phyloP scores from a whole-genome alignment of 2,113 vertebrate genomes.

The Lepus americanus region DNA sequence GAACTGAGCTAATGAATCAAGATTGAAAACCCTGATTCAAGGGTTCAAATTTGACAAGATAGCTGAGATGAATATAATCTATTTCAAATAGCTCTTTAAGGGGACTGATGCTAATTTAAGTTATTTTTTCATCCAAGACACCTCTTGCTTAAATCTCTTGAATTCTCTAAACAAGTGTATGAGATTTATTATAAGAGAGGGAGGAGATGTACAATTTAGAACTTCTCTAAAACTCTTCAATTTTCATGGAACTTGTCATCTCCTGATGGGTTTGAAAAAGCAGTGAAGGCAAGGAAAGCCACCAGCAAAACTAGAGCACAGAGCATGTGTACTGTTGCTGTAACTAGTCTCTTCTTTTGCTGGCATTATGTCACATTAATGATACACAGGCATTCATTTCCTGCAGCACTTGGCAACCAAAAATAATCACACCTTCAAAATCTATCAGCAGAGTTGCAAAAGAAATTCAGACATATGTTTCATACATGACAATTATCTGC shows the following conservation, averaged over 20 bases:
- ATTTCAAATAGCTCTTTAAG: slow-evolving; percentile 32
- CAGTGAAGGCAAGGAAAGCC: background rate
- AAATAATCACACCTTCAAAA: background rate
- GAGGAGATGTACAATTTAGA: slow-evolving; percentile 21
- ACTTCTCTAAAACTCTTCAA: slow-evolving; percentile 58
- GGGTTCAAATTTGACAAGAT: background rate
- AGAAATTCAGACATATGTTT: background rate
- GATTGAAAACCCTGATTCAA: background rate
- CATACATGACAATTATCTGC: background rate
- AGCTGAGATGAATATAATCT: slow-evolving; percentile 56
- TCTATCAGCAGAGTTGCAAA: background rate
- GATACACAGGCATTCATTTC: fast-evolving
- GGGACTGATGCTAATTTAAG: background rate
- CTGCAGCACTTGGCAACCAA: background rate
- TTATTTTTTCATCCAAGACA: slow-evolving; percentile 57
- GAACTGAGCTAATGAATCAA: background rate
- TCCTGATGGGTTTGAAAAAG: slow-evolving; percentile 11
- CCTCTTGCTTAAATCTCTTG: slow-evolving; percentile 64
- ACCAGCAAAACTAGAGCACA: background rate
- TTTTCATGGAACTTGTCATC: slow-evolving; percentile 18
- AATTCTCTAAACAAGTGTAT: slow-evolving; percentile 72
- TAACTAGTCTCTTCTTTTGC: background rate
- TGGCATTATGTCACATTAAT: background rate
- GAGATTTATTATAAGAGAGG: slow-evolving; percentile 45
- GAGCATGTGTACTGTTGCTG: background rate